Conservation (phyloP, 2,797 vertebrate species). For the Spinus pinus region DNA sequence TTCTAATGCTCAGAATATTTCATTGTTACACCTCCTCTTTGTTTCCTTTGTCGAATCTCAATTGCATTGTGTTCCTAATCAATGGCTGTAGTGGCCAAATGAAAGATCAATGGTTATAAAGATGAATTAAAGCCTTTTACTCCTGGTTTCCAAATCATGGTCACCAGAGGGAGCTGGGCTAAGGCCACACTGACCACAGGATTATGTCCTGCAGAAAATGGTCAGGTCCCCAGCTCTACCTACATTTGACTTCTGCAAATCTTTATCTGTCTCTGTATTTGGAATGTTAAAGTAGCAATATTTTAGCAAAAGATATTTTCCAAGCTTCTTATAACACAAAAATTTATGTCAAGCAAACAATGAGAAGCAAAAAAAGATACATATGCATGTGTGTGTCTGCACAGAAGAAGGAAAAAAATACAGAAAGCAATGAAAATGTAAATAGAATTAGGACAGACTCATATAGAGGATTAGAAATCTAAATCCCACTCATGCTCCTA, state of each 20-base stretch:
- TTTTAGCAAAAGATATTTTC: neutral
- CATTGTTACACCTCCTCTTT: neutral
- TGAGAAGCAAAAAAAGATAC: no score
- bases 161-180: neutral
- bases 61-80: no score
- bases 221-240: neutral
- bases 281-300: neutral
- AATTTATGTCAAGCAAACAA: neutral
- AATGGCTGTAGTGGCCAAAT: neutral
- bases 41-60: neutral
- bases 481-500: neutral
- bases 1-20: neutral
- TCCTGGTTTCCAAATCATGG: fast-evolving
- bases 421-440: neutral
- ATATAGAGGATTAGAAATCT: neutral
- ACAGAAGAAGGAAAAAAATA: neutral
- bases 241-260: neutral
- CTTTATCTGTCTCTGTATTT: neutral
- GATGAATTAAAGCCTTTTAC: neutral
- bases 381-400: fast-evolving
- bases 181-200: neutral
- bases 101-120: neutral
- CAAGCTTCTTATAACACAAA: neutral
- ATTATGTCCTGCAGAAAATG: neutral
- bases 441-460: neutral